Percentiles rank a stretch among this genome's conserved stretches.
phyloP scores from a whole-genome alignment of 2,888 invertebrate species.

The Tyria jacobaeae region DNA sequence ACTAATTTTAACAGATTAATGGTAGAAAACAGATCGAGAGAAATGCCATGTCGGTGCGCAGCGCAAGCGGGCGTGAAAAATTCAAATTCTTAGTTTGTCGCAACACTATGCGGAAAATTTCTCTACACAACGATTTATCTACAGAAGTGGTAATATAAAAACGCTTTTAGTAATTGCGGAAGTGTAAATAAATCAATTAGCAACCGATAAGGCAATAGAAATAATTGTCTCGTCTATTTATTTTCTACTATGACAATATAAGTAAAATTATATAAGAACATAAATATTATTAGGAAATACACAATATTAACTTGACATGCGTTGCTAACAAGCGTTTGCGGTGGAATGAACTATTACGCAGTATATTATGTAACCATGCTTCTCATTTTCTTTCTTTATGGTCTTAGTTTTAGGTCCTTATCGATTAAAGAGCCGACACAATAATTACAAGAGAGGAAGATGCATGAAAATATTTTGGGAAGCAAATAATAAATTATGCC shows the following conservation, averaged over 20 bases:
- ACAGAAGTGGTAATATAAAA: conserved; percentile 18
- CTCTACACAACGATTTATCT: conserved; percentile 17
- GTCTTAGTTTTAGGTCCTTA: background rate
- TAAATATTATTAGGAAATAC: conserved; percentile 22
- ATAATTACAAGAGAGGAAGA: background rate
- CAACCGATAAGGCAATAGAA: conserved; percentile 7
- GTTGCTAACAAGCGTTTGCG: conserved; percentile 26
- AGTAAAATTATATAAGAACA: conserved; percentile 23
- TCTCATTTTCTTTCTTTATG: background rate
- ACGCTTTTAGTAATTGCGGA: conserved; percentile 16
- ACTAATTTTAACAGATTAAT: conserved; percentile 64
- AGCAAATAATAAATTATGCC: too few relatives aligned
- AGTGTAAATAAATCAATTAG: conserved; percentile 18
- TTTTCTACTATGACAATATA: conserved; percentile 25
- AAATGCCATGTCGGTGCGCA: conserved; percentile 60
- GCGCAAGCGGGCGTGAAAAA: conserved; percentile 71
- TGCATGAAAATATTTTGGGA: too few relatives aligned
- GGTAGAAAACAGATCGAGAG: conserved; percentile 67
- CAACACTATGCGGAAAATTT: conserved; percentile 42
- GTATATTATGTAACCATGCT: conserved; percentile 28
- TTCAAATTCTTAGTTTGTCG: conserved; percentile 64
- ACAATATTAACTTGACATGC: conserved; percentile 9
- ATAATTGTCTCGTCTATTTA: conserved; percentile 23
- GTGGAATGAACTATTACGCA: conserved; percentile 32
- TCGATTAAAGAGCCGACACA: background rate